Percentiles rank a stretch among this genome's conserved stretches.
These are phyloP conservation scores for Andrena praecox DNA, from an alignment of 2,888 invertebrate genomes.

Conservation along the genomic window DNA sequence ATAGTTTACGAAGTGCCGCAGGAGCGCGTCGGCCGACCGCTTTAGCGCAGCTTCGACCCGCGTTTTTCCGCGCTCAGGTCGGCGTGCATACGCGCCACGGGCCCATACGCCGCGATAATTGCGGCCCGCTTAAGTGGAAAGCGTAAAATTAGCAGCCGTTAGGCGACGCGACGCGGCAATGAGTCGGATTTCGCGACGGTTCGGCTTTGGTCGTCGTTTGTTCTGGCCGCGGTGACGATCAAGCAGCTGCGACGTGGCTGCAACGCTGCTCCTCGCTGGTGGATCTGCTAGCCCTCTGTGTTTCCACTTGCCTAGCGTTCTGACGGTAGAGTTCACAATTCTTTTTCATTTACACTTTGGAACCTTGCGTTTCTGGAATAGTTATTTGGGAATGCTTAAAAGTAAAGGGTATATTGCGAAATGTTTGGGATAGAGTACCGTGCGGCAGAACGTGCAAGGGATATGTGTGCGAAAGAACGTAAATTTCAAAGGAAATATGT, in stretches of 20 bases:
- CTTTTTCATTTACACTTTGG: too few relatives aligned
- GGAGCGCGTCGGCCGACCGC: slow-evolving; percentile 49
- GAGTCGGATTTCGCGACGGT: slow-evolving; percentile 3
- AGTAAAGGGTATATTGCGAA: too few relatives aligned
- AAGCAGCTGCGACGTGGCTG: not conserved
- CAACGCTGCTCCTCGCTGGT: not conserved
- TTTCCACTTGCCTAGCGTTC: not conserved
- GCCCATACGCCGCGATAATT: slow-evolving; percentile 21
- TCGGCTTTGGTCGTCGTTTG: not conserved
- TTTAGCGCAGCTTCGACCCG: slow-evolving; percentile 44
- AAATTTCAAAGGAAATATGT: too few relatives aligned
- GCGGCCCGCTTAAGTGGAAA: slow-evolving; percentile 27
- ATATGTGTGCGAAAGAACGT: too few relatives aligned
- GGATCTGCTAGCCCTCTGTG: not conserved
- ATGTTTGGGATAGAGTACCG: too few relatives aligned
- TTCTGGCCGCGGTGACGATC: not conserved
- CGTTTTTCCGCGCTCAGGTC: slow-evolving; percentile 42
- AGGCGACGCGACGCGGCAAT: slow-evolving; percentile 1
- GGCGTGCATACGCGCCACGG: slow-evolving; percentile 14
- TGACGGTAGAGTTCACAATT: too few relatives aligned
- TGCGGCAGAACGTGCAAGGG: too few relatives aligned
- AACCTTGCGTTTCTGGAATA: too few relatives aligned
- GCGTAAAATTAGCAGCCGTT: slow-evolving; percentile 28
- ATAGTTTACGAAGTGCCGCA: slow-evolving; percentile 61
- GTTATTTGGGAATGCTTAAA: too few relatives aligned